Conservation (phyloP, 64 coral and sea anemone genomes). For the Orbicella faveolata region DNA sequence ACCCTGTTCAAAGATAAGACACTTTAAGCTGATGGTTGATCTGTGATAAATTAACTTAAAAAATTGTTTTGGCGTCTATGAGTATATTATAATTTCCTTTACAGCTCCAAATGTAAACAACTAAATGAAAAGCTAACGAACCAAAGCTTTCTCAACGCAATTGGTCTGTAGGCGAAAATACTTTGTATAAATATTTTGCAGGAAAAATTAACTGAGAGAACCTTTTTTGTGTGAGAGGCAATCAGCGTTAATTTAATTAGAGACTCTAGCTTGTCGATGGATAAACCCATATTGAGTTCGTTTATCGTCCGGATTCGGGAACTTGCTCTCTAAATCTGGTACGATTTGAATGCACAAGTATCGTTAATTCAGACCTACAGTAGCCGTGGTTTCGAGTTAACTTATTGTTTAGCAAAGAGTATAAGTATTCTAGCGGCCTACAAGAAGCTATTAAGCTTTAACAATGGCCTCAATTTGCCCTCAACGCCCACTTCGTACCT, state of each 20-base stretch:
- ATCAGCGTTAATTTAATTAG: slow-evolving; percentile 16
- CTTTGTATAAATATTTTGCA: neutral
- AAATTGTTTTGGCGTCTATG: neutral
- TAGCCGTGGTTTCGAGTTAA: neutral
- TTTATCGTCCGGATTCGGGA: neutral
- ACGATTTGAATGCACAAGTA: too few species aligned
- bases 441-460: slow-evolving; percentile 13
- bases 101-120: neutral
- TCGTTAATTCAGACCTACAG: neutral
- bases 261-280: neutral
- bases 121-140: neutral
- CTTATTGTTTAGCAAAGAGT: neutral
- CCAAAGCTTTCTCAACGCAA: neutral
- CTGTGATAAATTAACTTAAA: neutral
- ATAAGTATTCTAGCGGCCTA: neutral
- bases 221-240: neutral
- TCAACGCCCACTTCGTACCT: slow-evolving; percentile 14
- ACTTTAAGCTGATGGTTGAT: neutral
- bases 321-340: neutral
- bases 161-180: neutral
- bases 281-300: neutral
- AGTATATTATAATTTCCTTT: neutral
- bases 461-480: slow-evolving; percentile 21
- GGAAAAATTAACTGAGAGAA: neutral
- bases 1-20: neutral